These are phyloP conservation scores for Calliphora vicina DNA, from an alignment of 1,140 invertebrate genomes.

Conservation along the genomic window DNA sequence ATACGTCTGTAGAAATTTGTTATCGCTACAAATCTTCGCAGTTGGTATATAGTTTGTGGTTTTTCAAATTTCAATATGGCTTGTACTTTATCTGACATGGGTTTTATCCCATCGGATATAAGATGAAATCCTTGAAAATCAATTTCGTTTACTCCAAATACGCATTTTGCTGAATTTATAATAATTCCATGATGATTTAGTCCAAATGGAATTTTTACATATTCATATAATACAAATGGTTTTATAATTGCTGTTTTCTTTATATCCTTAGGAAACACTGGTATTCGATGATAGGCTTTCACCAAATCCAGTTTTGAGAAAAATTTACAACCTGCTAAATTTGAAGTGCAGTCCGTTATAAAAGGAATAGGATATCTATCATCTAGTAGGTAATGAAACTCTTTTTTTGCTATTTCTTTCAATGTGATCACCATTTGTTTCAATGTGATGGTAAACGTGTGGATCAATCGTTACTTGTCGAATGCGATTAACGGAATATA, in stretches of 20 bases:
- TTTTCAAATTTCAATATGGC: too few species aligned
- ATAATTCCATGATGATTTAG: constrained; percentile 21
- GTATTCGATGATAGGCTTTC: background rate
- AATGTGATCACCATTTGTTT: too few species aligned
- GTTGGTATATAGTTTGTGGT: too few species aligned
- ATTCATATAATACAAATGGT: background rate
- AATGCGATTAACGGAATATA: too few species aligned
- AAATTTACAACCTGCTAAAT: background rate
- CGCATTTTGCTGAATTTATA: background rate
- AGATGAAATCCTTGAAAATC: background rate
- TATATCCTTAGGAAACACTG: background rate
- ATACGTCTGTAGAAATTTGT: too few species aligned
- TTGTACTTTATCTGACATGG: background rate
- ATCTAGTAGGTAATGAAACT: background rate
- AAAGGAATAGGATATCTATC: constrained; percentile 39
- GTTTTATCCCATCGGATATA: background rate
- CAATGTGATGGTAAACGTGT: too few species aligned
- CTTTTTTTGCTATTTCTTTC: background rate
- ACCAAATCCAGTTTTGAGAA: constrained; percentile 9
- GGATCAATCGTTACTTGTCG: too few species aligned
- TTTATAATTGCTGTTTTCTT: background rate
- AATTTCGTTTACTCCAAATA: background rate
- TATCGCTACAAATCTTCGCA: too few species aligned
- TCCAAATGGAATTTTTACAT: background rate
- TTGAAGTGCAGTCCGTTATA: constrained; percentile 27